Base-by-base conservation (phyloP, 2,888 invertebrate genomes). In the Troides aeacus region DNA sequence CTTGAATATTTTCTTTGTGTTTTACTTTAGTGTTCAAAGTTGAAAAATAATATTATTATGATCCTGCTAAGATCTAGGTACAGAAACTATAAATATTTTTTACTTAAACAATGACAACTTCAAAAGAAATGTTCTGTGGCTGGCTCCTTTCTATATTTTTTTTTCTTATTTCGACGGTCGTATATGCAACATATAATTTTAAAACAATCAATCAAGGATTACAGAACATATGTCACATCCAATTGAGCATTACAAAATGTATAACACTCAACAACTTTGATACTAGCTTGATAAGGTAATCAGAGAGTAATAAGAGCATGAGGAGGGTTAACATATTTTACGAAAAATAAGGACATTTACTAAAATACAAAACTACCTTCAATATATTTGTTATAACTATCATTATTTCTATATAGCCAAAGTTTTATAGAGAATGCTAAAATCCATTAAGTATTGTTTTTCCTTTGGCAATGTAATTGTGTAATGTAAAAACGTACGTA, bases 231-330 rank as follows among this genome's bases (percentile, higher is more conserved):
- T 77, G 75, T 77, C 71, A 75, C 69, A 73, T 30, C 30, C 73
- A 66, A 83, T 82, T 78, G 72, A 64, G 63, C 73, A 81, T 83
- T 81, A 83, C 80, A 83, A 81, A 83, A 83, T 75, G 78, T 77
- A 75, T 76, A 74, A 66, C 76, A 77, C 76, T 85, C 77, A 79
- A 87, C 82, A 81, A 83, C 78, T 77, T 75, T 81, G 85, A 88
- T 89, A 89, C 85, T 85, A 84, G 77, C 76, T 76, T 82, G 90
- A 91, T 90, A 91, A 86, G 75, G 70, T 85, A 88, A 89, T 88
- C 87, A 82, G 72, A 74, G 75, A 73, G 78, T 85, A 84, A 86
- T 85, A 83, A 75, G 74, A 75, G 70, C 74, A 66, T 66, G 17
- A 23, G 36, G 58, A 65, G 72, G 63, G 74, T 75, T 64, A 66